Evolutionary conservation across 2,113 vertebrate genomes (phyloP), one percentile per base, ranked within the genome.

Genomic region (Pseudopodoces humilis): DNA sequence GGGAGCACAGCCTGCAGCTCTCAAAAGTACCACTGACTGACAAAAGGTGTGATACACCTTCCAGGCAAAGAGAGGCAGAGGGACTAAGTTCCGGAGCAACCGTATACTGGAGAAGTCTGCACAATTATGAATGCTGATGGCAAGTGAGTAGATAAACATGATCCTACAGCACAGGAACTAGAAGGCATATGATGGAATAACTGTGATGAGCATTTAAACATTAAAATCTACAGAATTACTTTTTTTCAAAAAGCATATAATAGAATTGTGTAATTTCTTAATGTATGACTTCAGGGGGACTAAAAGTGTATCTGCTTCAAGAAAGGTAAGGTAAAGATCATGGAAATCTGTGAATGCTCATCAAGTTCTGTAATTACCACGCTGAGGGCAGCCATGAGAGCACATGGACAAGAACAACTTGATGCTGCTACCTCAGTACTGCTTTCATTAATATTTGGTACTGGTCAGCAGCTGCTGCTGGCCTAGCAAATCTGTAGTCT

Each of bases 1-100:
- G 2, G 0, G 4, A 79, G 22, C 12, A 17, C 41, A 2, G 28
- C 13, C 1, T 5, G 18, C 28, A 23, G n/a, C 50, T 43, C 55
- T 8, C 55, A 1, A 1, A 13, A n/a, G 6, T 20, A 53, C 1
- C 37, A 20, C 19, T 15, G 37, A 22, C 22, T 21, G 46, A n/a
- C 43, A 43, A 37, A 58, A 55, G 8, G 23, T 5, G 13, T 3
- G 25, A 43, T 15, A 50, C 10, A 35, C 62, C 27, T 64, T 35
- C 49, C 30, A 35, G 43, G 30, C 1, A 5, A 86, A 18, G 10
- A 88, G 28, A 58, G 21, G 17, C 27, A 70, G 44, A 63, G 24
- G 39, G 43, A 76, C 0, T 18, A 80, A 49, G 19, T 19, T n/a
- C 46, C 20, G 44, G 78, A 88, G 58, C 24, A 67, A 44, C 8